Base-by-base conservation (phyloP, 2,888 invertebrate species). In the Tachina fera region DNA sequence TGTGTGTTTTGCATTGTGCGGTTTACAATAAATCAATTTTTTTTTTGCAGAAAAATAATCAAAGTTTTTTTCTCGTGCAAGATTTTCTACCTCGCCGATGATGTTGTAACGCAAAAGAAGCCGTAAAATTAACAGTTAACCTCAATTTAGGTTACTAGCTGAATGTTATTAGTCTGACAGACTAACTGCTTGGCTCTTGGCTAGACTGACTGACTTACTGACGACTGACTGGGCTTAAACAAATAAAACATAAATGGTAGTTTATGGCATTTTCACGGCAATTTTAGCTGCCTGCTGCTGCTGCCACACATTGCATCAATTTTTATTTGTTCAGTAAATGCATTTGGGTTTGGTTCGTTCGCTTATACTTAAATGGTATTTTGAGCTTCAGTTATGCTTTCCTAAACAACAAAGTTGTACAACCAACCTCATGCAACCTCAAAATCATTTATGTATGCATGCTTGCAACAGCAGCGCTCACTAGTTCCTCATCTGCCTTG, bases 41-140 rank as follows among this genome's bases (percentile, higher is more conserved):
- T 49, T 58, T 75, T 80, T 65, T 49, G 14, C 11, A 56, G 43
- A 8, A 72, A 67, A 63, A 47, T 39, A 63, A 51, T 49, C 53
- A 41, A 60, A 47, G 47, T 16, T 19, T 53, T 68, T 72, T 56
- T 68, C 41, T 58, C 45, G 60, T 75, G 71, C 13, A 70, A 72
- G 61, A 75, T 79, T 72, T 70, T 74, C 39, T 65, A 68, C 39
- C 60, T 76, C 45, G 71, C 51, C 60, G 76, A 1, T 49, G n/a
- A 67, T 75, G 77, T 56, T 61, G 72, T 45, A 80, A 83, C 58
- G 67, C 41, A 70, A 81, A 80, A 86, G 87, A 88, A 88, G 81
- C 88, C 87, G 85, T 87, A 88, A 88, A 87, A 83, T 83, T 82
- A 87, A 88, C 87, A 86, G 87, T 88, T 88, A 88, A 87, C 88